Percentiles rank a stretch among this genome's conserved stretches.
Evolutionary conservation across 2,888 invertebrate genomes (phyloP).

Genomic region (Drosophila cognata): DNA sequence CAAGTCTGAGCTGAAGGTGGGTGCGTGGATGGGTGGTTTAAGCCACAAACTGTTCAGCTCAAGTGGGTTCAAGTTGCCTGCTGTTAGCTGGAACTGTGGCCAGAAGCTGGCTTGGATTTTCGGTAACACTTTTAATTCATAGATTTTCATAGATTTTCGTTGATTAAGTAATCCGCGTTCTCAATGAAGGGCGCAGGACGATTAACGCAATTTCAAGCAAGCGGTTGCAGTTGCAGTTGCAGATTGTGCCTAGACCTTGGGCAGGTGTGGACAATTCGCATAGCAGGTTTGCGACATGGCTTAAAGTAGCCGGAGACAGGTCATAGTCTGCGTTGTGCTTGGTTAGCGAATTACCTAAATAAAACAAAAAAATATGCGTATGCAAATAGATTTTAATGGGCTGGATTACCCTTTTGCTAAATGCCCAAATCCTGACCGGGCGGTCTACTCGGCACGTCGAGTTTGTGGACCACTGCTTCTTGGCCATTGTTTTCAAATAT

Average conservation of each 20-base stretch:
- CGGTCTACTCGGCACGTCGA: conserved; percentile 25
- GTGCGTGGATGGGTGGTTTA: conserved; percentile 50
- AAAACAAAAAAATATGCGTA: conserved; percentile 82
- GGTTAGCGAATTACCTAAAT: conserved; percentile 82
- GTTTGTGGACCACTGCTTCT: conserved; percentile 7
- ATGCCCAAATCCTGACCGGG: conserved; percentile 68
- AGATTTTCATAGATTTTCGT: conserved; percentile 73
- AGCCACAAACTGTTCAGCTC: conserved; percentile 52
- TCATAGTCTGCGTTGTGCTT: conserved; percentile 26
- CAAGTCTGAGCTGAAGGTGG: background rate
- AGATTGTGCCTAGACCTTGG: conserved; percentile 9
- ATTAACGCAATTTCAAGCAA: conserved; percentile 80
- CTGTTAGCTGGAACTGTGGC: conserved; percentile 42
- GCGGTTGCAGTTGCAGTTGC: conserved; percentile 32
- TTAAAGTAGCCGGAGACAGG: conserved; percentile 33
- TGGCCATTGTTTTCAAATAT: conserved; percentile 75
- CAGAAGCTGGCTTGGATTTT: conserved; percentile 57
- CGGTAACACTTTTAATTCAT: conserved; percentile 73
- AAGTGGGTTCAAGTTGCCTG: conserved; percentile 31
- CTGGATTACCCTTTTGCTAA: conserved; percentile 81
- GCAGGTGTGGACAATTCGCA: conserved; percentile 54
- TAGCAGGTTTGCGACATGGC: conserved; percentile 51
- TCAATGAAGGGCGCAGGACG: conserved; percentile 65
- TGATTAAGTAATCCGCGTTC: conserved; percentile 73
- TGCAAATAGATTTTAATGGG: conserved; percentile 83